phyloP scores from a whole-genome alignment of 2,113 vertebrate genomes.

The Anarhynchus alexandrinus region DNA sequence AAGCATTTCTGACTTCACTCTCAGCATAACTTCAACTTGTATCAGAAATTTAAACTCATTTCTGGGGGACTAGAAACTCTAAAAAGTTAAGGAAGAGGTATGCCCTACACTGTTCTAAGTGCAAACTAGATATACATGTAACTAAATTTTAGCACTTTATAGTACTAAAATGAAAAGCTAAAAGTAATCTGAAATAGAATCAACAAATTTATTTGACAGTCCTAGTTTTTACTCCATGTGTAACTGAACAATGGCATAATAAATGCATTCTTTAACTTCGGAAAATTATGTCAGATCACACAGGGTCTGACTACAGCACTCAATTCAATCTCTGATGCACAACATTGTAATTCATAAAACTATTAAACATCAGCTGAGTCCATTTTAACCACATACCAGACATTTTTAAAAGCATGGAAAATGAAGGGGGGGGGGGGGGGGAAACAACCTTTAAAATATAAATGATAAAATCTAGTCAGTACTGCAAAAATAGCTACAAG shows the following conservation, averaged over 20 bases:
- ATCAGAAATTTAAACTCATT: background rate
- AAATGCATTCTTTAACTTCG: background rate
- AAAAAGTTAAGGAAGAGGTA: background rate
- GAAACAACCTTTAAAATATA: background rate
- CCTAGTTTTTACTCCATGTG: background rate
- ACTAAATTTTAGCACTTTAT: background rate
- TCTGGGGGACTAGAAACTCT: background rate
- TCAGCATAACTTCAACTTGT: background rate
- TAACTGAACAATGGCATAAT: background rate
- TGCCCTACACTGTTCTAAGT: background rate
- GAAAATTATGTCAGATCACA: background rate
- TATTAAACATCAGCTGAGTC: background rate
- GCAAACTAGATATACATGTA: background rate
- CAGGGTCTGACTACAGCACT: background rate
- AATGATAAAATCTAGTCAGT: background rate
- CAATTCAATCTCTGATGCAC: background rate
- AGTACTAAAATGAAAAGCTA: background rate
- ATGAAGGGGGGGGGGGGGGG: background rate
- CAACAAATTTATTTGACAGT: background rate
- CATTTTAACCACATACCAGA: background rate
- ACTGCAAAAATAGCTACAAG: background rate
- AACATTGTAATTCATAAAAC: background rate
- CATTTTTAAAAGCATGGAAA: background rate
- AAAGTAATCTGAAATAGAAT: background rate
- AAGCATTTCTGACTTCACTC: background rate